These are phyloP conservation scores for Dasypogon diadema DNA, from an alignment of 2,888 invertebrate species.

Conservation along the genomic window DNA sequence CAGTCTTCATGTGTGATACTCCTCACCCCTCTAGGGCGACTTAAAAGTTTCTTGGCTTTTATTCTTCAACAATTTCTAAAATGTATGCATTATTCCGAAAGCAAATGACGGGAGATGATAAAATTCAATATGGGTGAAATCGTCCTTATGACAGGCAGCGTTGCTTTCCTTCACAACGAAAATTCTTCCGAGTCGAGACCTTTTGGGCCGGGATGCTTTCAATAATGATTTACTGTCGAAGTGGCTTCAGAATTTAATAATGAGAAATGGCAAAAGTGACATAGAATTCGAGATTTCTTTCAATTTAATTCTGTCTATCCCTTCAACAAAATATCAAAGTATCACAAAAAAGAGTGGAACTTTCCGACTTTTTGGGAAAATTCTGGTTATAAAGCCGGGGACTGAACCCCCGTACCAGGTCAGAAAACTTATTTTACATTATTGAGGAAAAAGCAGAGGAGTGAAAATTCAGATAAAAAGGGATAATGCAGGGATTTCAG, in stretches of 20 bases:
- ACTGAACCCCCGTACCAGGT: neutral
- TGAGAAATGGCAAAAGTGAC: constrained; percentile 33
- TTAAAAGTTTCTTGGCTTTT: constrained; percentile 25
- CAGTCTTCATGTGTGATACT: neutral
- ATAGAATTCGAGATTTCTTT: constrained; percentile 30
- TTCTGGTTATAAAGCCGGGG: neutral
- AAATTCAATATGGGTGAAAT: constrained; percentile 2
- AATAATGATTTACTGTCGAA: constrained; percentile 49
- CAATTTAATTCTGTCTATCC: neutral
- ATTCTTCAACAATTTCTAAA: constrained; percentile 6
- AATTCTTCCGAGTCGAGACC: neutral
- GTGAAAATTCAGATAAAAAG: constrained; percentile 19
- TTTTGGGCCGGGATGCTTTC: neutral
- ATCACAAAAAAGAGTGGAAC: neutral
- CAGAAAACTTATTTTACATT: neutral
- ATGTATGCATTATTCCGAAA: too few relatives aligned
- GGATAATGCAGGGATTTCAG: constrained; percentile 16
- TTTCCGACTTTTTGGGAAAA: neutral
- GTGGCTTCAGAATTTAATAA: constrained; percentile 39
- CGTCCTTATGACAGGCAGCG: constrained; percentile 1
- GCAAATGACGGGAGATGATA: too few relatives aligned
- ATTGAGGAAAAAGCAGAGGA: neutral
- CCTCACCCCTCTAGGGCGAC: neutral
- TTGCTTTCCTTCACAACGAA: constrained; percentile 3
- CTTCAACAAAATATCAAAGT: neutral